These are phyloP conservation scores for Numenius phaeopus DNA, from an alignment of 2,797 vertebrate species.

Conservation along the genomic window DNA sequence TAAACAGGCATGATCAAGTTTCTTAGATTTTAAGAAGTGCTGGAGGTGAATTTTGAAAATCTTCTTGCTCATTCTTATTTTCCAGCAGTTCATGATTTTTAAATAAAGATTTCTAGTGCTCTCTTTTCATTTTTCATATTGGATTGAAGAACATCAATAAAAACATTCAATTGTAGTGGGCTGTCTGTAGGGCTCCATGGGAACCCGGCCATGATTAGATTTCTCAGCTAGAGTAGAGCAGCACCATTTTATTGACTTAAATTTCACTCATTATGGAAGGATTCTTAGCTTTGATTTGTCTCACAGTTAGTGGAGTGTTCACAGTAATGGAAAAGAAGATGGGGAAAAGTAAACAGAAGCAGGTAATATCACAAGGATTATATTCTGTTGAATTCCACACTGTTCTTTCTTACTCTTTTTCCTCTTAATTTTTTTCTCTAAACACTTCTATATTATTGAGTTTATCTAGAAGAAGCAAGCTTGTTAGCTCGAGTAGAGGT, in stretches of 20 bases:
- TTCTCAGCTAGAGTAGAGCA: background rate
- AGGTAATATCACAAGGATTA: background rate
- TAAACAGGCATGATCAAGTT: background rate
- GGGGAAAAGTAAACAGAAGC: background rate
- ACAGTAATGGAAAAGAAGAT: background rate
- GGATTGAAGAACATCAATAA: background rate
- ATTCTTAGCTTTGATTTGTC: background rate
- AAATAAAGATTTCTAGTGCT: background rate
- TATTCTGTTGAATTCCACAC: background rate
- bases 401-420: background rate
- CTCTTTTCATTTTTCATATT: background rate
- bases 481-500: background rate
- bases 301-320: background rate
- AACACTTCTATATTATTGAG: background rate
- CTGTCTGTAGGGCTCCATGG: background rate
- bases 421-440: background rate
- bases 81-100: background rate
- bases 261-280: background rate
- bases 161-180: background rate
- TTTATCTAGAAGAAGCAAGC: background rate
- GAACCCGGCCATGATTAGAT: rapidly evolving
- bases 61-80: background rate
- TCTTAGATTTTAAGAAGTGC: background rate
- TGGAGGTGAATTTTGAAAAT: background rate
- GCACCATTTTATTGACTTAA: background rate